Conservation (phyloP, 2,888 invertebrate genomes). For the Apamea epomidion region DNA sequence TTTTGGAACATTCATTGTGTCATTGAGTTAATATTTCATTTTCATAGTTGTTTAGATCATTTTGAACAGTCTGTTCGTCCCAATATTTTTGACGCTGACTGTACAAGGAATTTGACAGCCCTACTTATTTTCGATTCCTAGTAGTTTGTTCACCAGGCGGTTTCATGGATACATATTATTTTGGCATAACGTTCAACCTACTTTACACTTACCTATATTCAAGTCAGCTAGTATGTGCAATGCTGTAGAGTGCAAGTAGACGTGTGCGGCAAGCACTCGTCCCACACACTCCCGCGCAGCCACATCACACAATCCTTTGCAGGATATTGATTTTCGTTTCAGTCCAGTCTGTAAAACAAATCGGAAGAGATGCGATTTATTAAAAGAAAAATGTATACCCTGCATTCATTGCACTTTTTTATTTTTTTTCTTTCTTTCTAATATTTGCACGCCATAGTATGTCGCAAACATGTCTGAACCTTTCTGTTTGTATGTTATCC, state of each 20-base stretch:
- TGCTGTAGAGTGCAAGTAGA: conserved; percentile 73
- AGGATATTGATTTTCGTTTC: conserved; percentile 69
- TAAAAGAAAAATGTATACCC: too few species aligned
- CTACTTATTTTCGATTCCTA: neutral
- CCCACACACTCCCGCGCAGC: conserved; percentile 72
- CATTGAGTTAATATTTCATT: too few species aligned
- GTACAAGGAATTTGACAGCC: too few species aligned
- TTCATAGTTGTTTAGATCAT: too few species aligned
- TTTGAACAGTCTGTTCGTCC: too few species aligned
- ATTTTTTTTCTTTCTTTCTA: neutral
- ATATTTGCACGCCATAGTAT: neutral
- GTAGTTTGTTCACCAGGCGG: too few species aligned
- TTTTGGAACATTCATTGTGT: too few species aligned
- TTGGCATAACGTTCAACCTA: neutral
- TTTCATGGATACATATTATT: neutral
- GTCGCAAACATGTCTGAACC: neutral
- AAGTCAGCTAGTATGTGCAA: conserved; percentile 76
- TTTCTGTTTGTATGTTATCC: neutral
- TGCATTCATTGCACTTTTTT: neutral
- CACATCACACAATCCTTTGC: conserved; percentile 72
- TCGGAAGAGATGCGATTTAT: neutral
- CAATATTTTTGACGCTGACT: too few species aligned
- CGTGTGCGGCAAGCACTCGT: conserved; percentile 72
- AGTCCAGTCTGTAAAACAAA: conserved; percentile 75
- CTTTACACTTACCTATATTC: conserved; percentile 69